These are phyloP conservation scores for Callocephalon fimbriatum DNA, from an alignment of 2,113 vertebrate genomes.

Conservation along the genomic window DNA sequence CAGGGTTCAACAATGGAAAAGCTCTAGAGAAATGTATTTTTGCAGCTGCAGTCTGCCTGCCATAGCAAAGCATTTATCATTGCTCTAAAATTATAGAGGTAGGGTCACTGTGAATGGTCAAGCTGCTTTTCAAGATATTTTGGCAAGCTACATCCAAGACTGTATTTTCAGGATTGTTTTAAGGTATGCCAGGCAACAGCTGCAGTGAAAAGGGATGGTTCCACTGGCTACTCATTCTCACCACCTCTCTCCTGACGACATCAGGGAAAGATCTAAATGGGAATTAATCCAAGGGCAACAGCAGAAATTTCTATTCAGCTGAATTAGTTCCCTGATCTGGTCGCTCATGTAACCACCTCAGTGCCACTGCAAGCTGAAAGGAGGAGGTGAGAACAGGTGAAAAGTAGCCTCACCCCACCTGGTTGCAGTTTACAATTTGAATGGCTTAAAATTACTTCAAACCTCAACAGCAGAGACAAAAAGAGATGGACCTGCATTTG, in stretches of 20 bases:
- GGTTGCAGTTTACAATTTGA: neutral
- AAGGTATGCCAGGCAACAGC: neutral
- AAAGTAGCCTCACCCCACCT: neutral
- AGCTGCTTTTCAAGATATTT: neutral
- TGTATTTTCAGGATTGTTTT: neutral
- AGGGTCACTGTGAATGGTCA: neutral
- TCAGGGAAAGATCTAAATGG: neutral
- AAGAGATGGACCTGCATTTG: neutral
- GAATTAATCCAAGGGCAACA: conserved; percentile 7
- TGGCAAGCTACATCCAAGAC: neutral
- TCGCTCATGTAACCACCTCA: neutral
- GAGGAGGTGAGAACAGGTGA: conserved; percentile 34
- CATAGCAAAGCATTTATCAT: neutral
- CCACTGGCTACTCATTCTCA: neutral
- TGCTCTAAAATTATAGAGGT: neutral
- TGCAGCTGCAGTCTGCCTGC: neutral
- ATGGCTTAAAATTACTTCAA: neutral
- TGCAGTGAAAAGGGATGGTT: neutral
- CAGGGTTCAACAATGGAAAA: conserved; percentile 6
- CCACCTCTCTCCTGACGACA: neutral
- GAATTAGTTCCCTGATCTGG: neutral
- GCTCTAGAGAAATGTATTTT: conserved; percentile 2
- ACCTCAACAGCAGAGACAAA: neutral
- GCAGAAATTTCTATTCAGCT: neutral
- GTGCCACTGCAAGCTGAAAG: neutral